Base-by-base conservation (phyloP, 2,113 vertebrate species). In the Neodontobutis hainanensis region DNA sequence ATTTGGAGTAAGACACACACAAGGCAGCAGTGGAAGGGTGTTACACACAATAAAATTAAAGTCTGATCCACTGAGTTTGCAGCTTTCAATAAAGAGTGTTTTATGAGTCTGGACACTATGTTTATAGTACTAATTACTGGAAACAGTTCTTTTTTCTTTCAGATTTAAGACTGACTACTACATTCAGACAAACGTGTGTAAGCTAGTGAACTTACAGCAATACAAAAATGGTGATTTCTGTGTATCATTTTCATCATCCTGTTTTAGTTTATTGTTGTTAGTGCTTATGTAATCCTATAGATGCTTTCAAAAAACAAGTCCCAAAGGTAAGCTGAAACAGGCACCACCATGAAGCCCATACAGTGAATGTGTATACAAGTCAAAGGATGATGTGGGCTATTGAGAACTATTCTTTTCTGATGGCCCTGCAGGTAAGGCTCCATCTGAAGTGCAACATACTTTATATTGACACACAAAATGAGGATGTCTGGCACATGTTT, bases 351-450 rank as follows among this genome's bases (percentile, higher is more conserved):
- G 82, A 88, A 87, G 70, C 44, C 52, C 73, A 76, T n/a, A 52
- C 50, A 71, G 75, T 84, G 72, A 73, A 70, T 73, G 67, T 73
- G 82, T n/a, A 88, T 90, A 79, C 19, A 89, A 80, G 84, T 71
- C 15, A 38, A 73, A 70, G 88, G 88, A 89, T 90, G n/a, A n/a
- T n/a, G n/a, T n/a, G n/a, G n/a, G n/a, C n/a, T n/a, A n/a, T n/a
- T n/a, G 87, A 83, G 84, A 83, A 75, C 70, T 83, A 87, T 80
- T 87, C 71, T 80, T 51, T 67, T 77, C 73, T 82, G 79, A 89
- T 84, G 85, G 83, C n/a, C n/a, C n/a, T 77, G n/a, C n/a, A 47
- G 45, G 62, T 8, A 27, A 27, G 19, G 19, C 19, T 27, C 19
- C 19, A 27, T 27, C 19, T 27, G 19, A 27, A 27, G 19, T 27